Base-by-base conservation (phyloP, 2,113 vertebrate genomes). In the Vombatus ursinus region DNA sequence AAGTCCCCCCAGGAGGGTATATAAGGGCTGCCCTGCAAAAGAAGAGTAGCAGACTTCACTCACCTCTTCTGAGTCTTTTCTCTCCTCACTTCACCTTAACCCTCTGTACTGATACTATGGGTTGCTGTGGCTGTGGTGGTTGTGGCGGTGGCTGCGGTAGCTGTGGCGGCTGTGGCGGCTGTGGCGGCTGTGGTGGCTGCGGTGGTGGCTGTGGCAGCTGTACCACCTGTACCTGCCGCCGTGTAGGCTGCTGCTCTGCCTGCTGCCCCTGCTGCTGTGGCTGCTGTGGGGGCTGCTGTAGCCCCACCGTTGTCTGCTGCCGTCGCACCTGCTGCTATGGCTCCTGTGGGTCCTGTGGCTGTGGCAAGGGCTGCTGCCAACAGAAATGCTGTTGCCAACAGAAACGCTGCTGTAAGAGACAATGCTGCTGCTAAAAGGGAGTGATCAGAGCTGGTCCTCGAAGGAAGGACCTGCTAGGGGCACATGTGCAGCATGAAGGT, bases 291-390 rank as follows among this genome's bases (percentile, higher is more conserved):
- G 37, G 47, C 2, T 89, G 61, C 47, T 94, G 95, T 14, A 91
- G 92, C 22, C 26, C 10, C 0, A 92, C n/a, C 0, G 54, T 91
- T 14, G 7, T 57, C 25, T 91, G 92, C 57, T 91, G 52, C 61
- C 11, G 25, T 51, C 47, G 3, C 51, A 84, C 4, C 0, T 51
- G 49, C 0, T 61, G 54, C 52, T 92, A 44, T 2, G 90, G 94
- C 50, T 54, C 37, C 68, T 77, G 37, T 77, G 68, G 68, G 61
- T 52, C 50, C 52, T 92, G 68, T 5, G 91, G 94, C 47, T 89
- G 48, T 0, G 26, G 95, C 23, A 96, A 94, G 54, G 54, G 90
- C 52, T 95, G 94, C 3, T 90, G 94, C 77, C 77, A 61, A 19
- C 77, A 90, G 77, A 95, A 57, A 37, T 68, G 61, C 61, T 90